A percentile compares a stretch with the other conserved stretches of the same genome.
These are phyloP conservation scores for Phaethornis superciliosus DNA, from an alignment of 2,113 vertebrate genomes.

Conservation along the genomic window DNA sequence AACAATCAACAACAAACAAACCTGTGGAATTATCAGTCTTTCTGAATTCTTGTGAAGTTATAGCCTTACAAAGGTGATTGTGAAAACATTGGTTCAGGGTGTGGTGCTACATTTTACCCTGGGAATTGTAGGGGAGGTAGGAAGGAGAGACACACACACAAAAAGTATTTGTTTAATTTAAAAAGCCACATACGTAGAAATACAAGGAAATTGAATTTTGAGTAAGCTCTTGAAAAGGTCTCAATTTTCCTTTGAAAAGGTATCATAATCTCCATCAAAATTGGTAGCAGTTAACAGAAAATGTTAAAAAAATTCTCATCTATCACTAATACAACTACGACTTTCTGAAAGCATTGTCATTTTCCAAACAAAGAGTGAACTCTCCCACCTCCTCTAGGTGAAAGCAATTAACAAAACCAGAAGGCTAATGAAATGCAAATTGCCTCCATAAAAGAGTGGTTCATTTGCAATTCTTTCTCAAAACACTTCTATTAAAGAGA, in stretches of 20 bases:
- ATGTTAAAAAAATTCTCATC: neutral
- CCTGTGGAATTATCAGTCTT: neutral
- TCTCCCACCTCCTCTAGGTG: conserved; percentile 58
- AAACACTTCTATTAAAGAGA: conserved; percentile 56
- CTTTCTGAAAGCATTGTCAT: conserved; percentile 31
- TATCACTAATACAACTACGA: neutral
- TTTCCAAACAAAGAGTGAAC: conserved; percentile 57
- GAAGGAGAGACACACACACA: neutral
- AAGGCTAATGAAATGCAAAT: conserved; percentile 71
- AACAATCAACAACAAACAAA: no score
- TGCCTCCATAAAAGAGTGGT: conserved; percentile 33
- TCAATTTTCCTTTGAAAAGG: conserved; percentile 54
- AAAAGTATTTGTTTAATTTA: neutral
- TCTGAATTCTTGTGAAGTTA: neutral
- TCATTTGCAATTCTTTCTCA: conserved; percentile 66
- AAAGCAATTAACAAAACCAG: conserved; percentile 61
- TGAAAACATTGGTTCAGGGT: neutral
- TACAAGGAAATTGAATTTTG: neutral
- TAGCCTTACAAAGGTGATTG: neutral
- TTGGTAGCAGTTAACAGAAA: neutral
- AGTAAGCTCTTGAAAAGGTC: conserved; percentile 14
- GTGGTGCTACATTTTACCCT: neutral
- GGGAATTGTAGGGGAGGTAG: neutral
- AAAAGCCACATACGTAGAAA: neutral
- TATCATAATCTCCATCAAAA: conserved; percentile 22